Base-by-base conservation (phyloP, 2,888 invertebrate genomes). In the Andrena flavipes region DNA sequence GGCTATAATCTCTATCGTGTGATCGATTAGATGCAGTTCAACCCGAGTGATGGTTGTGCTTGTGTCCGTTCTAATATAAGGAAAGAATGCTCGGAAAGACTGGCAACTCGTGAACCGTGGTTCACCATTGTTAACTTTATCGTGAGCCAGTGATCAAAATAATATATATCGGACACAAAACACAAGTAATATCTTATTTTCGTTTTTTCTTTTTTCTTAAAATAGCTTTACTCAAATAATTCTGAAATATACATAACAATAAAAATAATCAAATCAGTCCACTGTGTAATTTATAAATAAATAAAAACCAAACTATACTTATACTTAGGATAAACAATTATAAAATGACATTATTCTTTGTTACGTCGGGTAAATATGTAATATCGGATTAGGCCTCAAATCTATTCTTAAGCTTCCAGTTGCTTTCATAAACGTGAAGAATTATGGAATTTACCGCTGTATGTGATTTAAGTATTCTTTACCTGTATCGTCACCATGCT, bases 41-140 rank as follows among this genome's bases (percentile, higher is more conserved):
- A 93, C 93, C 93, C 92, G 89, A 90, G 89, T 88, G 92, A 93
- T 93, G 92, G 92, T 92, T 93, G 93, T 93, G 93, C 92, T 93
- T 93, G 93, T 93, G 93, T 93, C 93, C 92, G 90, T 92, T 90
- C 88, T 86, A 76, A 75, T 79, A 74, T 84, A 70, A 42, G 69
- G 78, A 42, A 42, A 78, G 56, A 76, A 78, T 80, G 42, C 71
- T 73, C 79, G 76, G 70, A 72, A 76, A 63, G 49, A 84, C 76
- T 60, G 54, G 75, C 76, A 60, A 70, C 72, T 79, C 60, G 68
- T 76, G 33, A 35, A 65, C 35, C n/a, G 51, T 56, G n/a, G n/a
- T 60, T 23, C 29, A 60, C 51, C 69, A 54, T 23, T 54, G 56
- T 8, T 59, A 60, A 70, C 29, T 70, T 60, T 20, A n/a, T 26